These are phyloP conservation scores for Mus caroli DNA, from an alignment of 2,797 vertebrate genomes.

Conservation along the genomic window DNA sequence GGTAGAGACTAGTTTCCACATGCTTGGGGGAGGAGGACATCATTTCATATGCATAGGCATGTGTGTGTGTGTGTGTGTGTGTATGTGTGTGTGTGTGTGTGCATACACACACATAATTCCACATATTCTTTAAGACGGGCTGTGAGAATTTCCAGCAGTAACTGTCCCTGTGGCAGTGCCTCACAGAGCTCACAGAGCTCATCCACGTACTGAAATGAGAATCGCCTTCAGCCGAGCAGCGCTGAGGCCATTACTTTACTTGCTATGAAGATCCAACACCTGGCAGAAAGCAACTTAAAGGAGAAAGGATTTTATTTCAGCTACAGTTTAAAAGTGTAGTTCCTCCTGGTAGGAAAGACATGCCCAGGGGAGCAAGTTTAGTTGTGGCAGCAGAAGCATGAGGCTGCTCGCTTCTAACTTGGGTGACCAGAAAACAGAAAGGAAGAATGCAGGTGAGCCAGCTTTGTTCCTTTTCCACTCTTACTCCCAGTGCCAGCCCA, in stretches of 20 bases:
- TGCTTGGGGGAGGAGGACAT: background rate
- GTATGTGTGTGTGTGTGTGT: background rate
- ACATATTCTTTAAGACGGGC: background rate
- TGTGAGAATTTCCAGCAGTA: background rate
- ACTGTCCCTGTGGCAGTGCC: background rate
- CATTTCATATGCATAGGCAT: background rate
- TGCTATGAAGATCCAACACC: background rate
- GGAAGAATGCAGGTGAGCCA: background rate
- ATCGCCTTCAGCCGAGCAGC: background rate
- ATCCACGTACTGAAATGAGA: background rate
- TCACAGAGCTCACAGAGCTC: background rate
- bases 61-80: background rate
- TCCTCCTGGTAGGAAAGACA: background rate
- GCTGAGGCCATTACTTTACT: background rate
- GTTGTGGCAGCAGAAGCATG: fast-evolving
- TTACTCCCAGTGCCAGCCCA: no score
- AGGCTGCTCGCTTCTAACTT: background rate
- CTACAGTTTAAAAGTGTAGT: background rate
- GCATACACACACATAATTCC: background rate
- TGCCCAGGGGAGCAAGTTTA: background rate
- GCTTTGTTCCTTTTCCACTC: background rate
- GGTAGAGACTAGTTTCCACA: background rate
- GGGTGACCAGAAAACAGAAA: background rate
- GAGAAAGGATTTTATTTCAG: background rate
- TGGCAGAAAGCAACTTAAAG: background rate